phyloP scores from a whole-genome alignment of 2,888 invertebrate species.

The Hemicrepidius hirtus region DNA sequence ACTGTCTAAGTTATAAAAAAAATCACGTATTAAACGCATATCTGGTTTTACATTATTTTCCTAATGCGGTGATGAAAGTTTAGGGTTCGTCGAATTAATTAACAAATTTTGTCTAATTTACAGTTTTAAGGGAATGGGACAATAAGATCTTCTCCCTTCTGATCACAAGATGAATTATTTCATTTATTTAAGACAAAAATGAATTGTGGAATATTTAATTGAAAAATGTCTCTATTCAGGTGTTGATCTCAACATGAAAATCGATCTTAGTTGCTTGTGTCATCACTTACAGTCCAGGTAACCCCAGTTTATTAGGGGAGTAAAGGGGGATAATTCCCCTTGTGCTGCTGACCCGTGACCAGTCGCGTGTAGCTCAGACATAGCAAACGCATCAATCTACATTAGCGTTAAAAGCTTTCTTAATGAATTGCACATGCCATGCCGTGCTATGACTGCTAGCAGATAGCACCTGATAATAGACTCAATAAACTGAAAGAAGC shows the following conservation, averaged over 20 bases:
- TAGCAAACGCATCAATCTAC: conserved; percentile 69
- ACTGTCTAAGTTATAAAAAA: too few relatives aligned
- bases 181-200: too few relatives aligned
- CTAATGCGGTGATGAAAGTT: too few relatives aligned
- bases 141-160: too few relatives aligned
- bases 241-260: neutral
- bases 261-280: conserved; percentile 43
- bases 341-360: conserved; percentile 56
- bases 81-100: too few relatives aligned
- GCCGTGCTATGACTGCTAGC: conserved; percentile 54
- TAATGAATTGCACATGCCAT: conserved; percentile 70
- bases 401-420: conserved; percentile 72
- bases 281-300: conserved; percentile 57
- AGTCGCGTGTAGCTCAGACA: conserved; percentile 66
- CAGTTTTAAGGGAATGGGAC: too few relatives aligned
- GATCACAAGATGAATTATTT: too few relatives aligned
- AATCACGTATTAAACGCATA: too few relatives aligned
- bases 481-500: conserved; percentile 51
- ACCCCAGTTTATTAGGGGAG: conserved; percentile 50
- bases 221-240: conserved; percentile 27
- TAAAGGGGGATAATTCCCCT: conserved; percentile 15
- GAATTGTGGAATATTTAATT: neutral
- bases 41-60: too few relatives aligned
- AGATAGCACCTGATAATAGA: conserved; percentile 55
- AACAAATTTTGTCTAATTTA: too few relatives aligned